phyloP scores from a whole-genome alignment of 2,888 invertebrate species.

The Cerastis leucographa region DNA sequence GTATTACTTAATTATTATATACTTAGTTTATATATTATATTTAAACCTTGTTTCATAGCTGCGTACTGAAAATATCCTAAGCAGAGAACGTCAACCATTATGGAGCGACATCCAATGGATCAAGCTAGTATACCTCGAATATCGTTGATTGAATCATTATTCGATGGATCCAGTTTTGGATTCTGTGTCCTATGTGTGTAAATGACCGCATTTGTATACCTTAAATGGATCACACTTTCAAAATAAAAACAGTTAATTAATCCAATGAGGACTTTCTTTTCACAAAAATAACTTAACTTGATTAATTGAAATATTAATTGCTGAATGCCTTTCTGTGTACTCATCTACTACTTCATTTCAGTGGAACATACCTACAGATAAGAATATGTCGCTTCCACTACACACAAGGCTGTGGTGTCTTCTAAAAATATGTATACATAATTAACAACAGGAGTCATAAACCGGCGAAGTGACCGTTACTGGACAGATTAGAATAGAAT shows the following conservation, averaged over 20 bases:
- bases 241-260: slow-evolving; percentile 30
- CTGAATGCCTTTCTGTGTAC: not conserved
- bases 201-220: slow-evolving; percentile 1
- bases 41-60: slow-evolving; percentile 31
- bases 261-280: not conserved
- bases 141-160: slow-evolving; percentile 8
- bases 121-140: slow-evolving; percentile 6
- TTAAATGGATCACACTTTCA: slow-evolving; percentile 6
- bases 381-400: not conserved
- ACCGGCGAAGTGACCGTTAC: not conserved
- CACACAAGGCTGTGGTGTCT: not conserved
- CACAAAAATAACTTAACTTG: not conserved
- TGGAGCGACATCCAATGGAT: not conserved
- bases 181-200: slow-evolving; percentile 34
- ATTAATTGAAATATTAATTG: not conserved
- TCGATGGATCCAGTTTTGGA: slow-evolving; percentile 21
- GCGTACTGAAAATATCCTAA: not conserved
- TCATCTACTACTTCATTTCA: not conserved
- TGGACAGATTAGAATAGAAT: not conserved
- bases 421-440: not conserved
- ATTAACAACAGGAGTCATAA: not conserved
- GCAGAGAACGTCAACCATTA: not conserved
- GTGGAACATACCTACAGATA: not conserved
- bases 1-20: slow-evolving; percentile 44
- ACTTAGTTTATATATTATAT: slow-evolving; percentile 47